Base-by-base conservation (phyloP, 2,113 vertebrate genomes). In the Sinosuthora webbiana region DNA sequence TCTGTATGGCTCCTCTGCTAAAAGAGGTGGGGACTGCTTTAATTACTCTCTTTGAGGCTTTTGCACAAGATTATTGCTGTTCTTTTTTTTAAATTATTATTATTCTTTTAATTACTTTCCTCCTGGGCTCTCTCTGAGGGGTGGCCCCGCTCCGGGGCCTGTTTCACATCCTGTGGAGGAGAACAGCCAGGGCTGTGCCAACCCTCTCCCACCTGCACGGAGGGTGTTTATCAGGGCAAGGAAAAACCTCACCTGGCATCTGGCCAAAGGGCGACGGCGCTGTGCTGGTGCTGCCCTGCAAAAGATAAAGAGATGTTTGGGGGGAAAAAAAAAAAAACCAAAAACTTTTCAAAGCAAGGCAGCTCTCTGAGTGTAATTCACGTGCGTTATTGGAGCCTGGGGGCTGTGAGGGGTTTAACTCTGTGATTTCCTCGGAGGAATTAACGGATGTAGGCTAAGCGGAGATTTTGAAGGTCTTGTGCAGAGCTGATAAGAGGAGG, bases 221-320 rank as follows among this genome's bases (percentile, higher is more conserved):
- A n/a, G 92, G 23, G 37, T 18, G 37, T 77, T 71, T 5, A 37
- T 28, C 13, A 13, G 21, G 7, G 7, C 13, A 92, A 84, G 85
- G n/a, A 19, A 68, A 83, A 84, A 33, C 83, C 98, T 99, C 96
- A 99, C 99, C 99, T 98, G 98, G 95, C 97, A 98, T 97, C 91
- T 98, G 98, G 87, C 98, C 96, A 56, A 98, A 98, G 0, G 98
- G 96, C 9, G 98, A 89, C 44, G 98, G 98, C 2, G 95, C 67
- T 35, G 97, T 55, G 74, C 95, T 81, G 21, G 83, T 94, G 33
- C 97, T 97, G 65, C 98, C 98, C 99, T 99, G 98, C 60, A 97
- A 97, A 55, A 95, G 31, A 83, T 18, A 95, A 93, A 96, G 69
- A 79, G 2, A 6, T 8, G 67, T 53, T 47, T 9, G 27, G 22